phyloP scores from a whole-genome alignment of 2,113 vertebrate genomes.

The Bubo bubo region DNA sequence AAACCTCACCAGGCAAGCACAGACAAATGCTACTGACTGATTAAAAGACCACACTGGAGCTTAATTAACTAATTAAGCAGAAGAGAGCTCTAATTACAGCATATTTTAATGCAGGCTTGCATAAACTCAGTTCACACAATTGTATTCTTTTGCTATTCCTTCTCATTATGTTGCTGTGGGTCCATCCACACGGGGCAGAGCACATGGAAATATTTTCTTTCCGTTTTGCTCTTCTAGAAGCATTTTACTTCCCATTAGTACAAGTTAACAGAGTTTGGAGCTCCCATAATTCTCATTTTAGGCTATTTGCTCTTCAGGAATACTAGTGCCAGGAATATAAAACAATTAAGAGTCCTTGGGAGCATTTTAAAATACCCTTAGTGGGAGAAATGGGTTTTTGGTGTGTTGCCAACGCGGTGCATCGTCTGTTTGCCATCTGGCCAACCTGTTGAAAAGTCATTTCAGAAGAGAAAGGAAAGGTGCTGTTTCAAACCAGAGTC shows the following conservation, averaged over 20 bases:
- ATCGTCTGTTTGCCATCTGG: background rate
- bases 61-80: background rate
- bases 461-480: background rate
- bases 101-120: background rate
- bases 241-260: background rate
- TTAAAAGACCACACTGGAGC: background rate
- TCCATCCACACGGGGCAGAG: background rate
- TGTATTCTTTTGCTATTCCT: background rate
- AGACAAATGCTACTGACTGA: background rate
- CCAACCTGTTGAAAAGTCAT: background rate
- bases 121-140: background rate
- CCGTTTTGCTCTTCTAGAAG: background rate
- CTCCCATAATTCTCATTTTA: background rate
- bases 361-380: background rate
- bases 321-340: background rate
- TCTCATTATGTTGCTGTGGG: rapidly evolving
- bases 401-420: rapidly evolving
- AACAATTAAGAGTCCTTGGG: background rate
- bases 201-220: background rate
- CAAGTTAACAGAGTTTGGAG: background rate
- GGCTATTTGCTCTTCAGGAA: background rate
- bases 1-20: background rate
- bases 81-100: background rate
- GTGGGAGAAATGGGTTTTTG: background rate
- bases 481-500: background rate